These are phyloP conservation scores for Galagoides demidoff DNA, from an alignment of 2,797 vertebrate genomes.

Conservation along the genomic window DNA sequence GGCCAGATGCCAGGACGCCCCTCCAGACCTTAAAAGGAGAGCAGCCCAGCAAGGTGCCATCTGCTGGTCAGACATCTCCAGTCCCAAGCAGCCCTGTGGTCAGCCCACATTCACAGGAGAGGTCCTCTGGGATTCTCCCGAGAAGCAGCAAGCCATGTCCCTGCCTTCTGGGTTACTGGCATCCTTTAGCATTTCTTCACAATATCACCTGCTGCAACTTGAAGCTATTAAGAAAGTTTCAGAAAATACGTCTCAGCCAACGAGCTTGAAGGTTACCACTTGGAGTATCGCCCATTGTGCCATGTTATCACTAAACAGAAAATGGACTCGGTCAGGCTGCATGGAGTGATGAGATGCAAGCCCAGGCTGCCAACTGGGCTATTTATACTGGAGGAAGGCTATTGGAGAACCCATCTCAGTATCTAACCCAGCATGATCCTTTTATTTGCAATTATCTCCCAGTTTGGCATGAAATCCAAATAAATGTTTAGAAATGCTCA, in stretches of 20 bases:
- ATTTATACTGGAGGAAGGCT: conserved; percentile 57
- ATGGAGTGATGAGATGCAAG: neutral
- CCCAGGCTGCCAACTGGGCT: neutral
- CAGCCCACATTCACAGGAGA: neutral
- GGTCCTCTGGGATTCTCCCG: neutral
- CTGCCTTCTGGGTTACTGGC: neutral
- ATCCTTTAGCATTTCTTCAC: neutral
- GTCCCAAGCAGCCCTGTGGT: neutral
- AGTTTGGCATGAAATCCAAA: conserved; percentile 77
- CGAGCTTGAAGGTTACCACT: conserved; percentile 22
- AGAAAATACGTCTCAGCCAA: neutral
- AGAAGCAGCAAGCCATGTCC: neutral
- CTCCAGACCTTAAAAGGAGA: neutral
- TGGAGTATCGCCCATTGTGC: neutral
- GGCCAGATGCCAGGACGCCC: neutral
- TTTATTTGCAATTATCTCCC: conserved; percentile 79
- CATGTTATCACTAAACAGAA: neutral
- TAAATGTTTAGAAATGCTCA: conserved; percentile 77
- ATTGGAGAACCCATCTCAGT: conserved; percentile 67
- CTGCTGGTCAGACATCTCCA: neutral
- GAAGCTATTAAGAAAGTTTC: neutral
- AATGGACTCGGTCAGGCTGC: conserved; percentile 45
- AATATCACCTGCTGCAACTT: neutral
- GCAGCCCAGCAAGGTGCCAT: neutral
- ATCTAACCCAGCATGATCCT: conserved; percentile 70